Base-by-base conservation (phyloP, 2,113 vertebrate species). In the Camelus bactrianus region DNA sequence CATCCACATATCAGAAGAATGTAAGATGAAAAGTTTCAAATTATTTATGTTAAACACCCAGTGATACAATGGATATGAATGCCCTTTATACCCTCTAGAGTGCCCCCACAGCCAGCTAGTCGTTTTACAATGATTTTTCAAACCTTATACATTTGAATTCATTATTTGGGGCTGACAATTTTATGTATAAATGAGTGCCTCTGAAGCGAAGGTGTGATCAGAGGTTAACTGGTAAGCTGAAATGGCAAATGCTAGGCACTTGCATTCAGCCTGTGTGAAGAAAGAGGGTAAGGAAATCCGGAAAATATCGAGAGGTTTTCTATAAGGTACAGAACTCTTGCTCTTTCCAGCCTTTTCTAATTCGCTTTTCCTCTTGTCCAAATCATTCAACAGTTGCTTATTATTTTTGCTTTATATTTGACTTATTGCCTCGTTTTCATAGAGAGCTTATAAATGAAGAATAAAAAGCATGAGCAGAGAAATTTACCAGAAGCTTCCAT, bases 401-500 rank as follows among this genome's bases (percentile, higher is more conserved):
- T 28, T 0, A 22, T 65, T 94, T 97, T 70, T 91, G 5, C 85
- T 76, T 96, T 85, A 42, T 64, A 97, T 95, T 91, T 97, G 94
- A 67, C 73, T 24, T 95, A 86, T 92, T 92, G 88, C 42, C 48
- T 90, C 28, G 6, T 86, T 98, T 96, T 96, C 38, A 75, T 96
- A 80, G 77, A 46, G 54, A 77, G 35, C 58, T 94, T 77, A 91
- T 91, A 83, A 95, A n/a, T 94, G 48, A 24, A 84, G 97, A 97
- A 97, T 94, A 96, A 80, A 95, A 77, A 72, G 77, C 22, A 77
- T 89, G 80, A 95, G 48, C 80, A 69, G 79, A 88, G 8, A 91
- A 95, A 93, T 89, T 92, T 97, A 95, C 96, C 95, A 97, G 95
- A 95, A 64, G 86, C 60, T 97, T 96, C 96, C 93, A 97, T 97